Conservation (phyloP, 2,888 invertebrate genomes). For the Agriotes lineatus region DNA sequence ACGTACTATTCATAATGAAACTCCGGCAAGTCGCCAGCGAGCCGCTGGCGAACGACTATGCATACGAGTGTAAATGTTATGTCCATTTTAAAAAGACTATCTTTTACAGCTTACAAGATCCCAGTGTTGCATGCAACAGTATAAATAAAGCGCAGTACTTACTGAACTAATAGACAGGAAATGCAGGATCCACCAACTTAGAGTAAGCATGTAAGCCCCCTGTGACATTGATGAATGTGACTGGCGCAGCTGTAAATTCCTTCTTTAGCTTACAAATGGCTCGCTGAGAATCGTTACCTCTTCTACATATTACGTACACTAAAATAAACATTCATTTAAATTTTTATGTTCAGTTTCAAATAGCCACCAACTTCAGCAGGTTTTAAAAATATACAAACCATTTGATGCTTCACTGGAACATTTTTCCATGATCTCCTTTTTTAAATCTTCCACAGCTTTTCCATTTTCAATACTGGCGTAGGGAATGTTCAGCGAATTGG, state of each 20-base stretch:
- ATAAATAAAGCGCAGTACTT: too few species aligned
- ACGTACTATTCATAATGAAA: too few species aligned
- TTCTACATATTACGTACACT: slow-evolving; percentile 90
- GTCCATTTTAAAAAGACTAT: too few species aligned
- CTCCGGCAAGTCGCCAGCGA: too few species aligned
- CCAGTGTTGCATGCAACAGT: too few species aligned
- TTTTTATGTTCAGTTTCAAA: too few species aligned
- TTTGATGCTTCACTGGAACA: slow-evolving; percentile 46
- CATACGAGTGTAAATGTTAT: too few species aligned
- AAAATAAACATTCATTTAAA: not conserved
- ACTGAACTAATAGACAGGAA: slow-evolving; percentile 87
- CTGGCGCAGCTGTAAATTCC: slow-evolving; percentile 58
- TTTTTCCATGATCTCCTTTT: slow-evolving; percentile 49
- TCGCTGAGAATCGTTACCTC: slow-evolving; percentile 98
- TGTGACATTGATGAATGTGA: slow-evolving; percentile 74
- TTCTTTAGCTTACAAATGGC: slow-evolving; percentile 77
- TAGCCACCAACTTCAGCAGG: slow-evolving; percentile 8
- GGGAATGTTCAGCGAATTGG: slow-evolving; percentile 81
- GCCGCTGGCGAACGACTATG: too few species aligned
- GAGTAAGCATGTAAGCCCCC: slow-evolving; percentile 95
- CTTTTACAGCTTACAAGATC: too few species aligned
- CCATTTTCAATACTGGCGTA: slow-evolving; percentile 70
- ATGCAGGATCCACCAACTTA: slow-evolving; percentile 78
- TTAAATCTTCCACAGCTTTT: slow-evolving; percentile 62
- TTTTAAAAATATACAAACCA: slow-evolving; percentile 63